Evolutionary conservation across 2,113 vertebrate species (phyloP).

Genomic region (Gambusia affinis): DNA sequence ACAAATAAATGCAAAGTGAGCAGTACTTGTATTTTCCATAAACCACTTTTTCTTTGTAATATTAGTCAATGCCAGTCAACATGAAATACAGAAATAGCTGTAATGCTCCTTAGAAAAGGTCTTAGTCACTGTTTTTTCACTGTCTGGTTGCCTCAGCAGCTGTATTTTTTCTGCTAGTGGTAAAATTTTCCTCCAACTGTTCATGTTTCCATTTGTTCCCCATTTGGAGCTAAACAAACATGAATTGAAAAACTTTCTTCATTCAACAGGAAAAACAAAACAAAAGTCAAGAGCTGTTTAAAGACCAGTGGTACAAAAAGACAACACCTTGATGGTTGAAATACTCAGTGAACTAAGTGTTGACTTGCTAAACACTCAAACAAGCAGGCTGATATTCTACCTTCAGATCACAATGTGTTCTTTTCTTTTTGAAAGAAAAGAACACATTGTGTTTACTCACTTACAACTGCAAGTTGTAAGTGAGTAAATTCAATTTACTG

Average conservation of each 20-base stretch:
- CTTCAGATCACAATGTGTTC: neutral
- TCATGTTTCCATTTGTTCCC: constrained; percentile 4
- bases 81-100: neutral
- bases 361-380: neutral
- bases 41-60: neutral
- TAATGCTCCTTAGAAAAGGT: neutral
- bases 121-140: constrained; percentile 10
- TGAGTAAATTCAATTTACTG: neutral
- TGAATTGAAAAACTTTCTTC: neutral
- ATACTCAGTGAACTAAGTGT: neutral
- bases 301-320: neutral
- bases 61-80: neutral
- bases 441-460: too few relatives aligned
- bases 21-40: neutral
- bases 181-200: constrained; percentile 9
- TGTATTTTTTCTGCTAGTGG: constrained; percentile 9
- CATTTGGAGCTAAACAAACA: constrained; percentile 1
- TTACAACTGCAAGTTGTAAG: neutral
- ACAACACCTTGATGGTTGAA: constrained; percentile 3
- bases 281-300: neutral
- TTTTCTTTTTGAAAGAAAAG: neutral
- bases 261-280: neutral
- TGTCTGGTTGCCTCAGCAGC: neutral
- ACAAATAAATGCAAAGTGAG: neutral
- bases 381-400: neutral